These are phyloP conservation scores for Brachionus plicatilis DNA, from an alignment of 1,140 invertebrate species.

Conservation along the genomic window DNA sequence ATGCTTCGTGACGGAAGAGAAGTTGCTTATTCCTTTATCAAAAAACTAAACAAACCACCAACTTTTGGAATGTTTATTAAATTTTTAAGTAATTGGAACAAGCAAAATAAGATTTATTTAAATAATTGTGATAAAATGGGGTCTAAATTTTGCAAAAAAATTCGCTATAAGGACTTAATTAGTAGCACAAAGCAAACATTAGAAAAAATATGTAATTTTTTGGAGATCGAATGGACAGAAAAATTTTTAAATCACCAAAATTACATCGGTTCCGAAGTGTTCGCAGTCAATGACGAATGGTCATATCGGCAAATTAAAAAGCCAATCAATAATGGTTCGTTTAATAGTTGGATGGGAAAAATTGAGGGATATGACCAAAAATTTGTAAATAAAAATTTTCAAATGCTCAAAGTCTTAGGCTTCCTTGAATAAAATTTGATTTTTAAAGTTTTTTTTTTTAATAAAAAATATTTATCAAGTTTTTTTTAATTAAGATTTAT, in stretches of 20 bases:
- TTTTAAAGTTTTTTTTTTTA: too few species aligned
- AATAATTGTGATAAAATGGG: conserved; percentile 64
- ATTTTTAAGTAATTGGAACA: background rate
- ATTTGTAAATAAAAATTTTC: background rate
- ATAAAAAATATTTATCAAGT: too few species aligned
- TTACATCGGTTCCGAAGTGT: conserved; percentile 89
- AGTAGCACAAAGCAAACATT: conserved; percentile 83
- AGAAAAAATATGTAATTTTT: conserved; percentile 78
- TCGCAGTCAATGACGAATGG: conserved; percentile 77
- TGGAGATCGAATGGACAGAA: conserved; percentile 89
- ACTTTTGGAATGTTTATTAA: conserved; percentile 48
- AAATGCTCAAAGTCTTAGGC: background rate
- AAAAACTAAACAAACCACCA: conserved; percentile 85
- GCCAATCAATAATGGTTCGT: conserved; percentile 88
- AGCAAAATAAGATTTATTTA: background rate
- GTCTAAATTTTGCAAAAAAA: conserved; percentile 72
- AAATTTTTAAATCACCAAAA: conserved; percentile 93
- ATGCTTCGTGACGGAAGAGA: conserved; percentile 96
- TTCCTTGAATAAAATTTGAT: background rate
- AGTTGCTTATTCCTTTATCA: conserved; percentile 93
- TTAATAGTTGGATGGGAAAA: conserved; percentile 90
- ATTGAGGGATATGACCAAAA: conserved; percentile 73
- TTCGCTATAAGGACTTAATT: conserved; percentile 92
- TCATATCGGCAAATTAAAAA: conserved; percentile 98
- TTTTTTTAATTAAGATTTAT: too few species aligned